A percentile compares a stretch with the other conserved stretches of the same genome.
These are phyloP conservation scores for Taxidea taxus DNA, from an alignment of 2,113 vertebrate species.

Conservation along the genomic window DNA sequence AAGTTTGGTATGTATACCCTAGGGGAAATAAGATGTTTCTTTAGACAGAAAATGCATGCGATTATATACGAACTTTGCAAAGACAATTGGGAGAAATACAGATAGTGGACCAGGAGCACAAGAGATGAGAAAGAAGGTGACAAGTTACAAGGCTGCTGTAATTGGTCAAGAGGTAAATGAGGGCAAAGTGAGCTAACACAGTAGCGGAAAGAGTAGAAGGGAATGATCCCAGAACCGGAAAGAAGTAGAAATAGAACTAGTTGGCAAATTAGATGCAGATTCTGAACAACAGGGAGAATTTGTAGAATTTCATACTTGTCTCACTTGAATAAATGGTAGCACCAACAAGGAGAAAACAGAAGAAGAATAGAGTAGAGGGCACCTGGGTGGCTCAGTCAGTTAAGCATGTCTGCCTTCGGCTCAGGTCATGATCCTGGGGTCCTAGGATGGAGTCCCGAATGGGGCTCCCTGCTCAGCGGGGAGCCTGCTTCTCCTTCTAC, in stretches of 20 bases:
- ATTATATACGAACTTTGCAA: neutral
- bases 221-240: neutral
- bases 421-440: neutral
- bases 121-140: neutral
- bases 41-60: neutral
- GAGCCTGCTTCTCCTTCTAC: neutral
- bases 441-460: neutral
- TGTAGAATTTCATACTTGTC: neutral
- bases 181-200: neutral
- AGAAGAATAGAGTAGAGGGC: neutral
- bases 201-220: neutral
- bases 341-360: neutral
- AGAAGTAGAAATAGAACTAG: neutral
- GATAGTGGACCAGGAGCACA: neutral
- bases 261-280: neutral
- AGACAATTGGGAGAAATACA: neutral
- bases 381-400: neutral
- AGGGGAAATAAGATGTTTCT: neutral
- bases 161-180: neutral
- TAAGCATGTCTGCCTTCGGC: neutral
- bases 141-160: neutral
- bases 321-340: neutral
- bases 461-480: neutral
- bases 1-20: neutral
- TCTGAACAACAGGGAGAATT: neutral